Evolutionary conservation across 2,113 vertebrate species (phyloP).

Genomic region (Psophia crepitans): DNA sequence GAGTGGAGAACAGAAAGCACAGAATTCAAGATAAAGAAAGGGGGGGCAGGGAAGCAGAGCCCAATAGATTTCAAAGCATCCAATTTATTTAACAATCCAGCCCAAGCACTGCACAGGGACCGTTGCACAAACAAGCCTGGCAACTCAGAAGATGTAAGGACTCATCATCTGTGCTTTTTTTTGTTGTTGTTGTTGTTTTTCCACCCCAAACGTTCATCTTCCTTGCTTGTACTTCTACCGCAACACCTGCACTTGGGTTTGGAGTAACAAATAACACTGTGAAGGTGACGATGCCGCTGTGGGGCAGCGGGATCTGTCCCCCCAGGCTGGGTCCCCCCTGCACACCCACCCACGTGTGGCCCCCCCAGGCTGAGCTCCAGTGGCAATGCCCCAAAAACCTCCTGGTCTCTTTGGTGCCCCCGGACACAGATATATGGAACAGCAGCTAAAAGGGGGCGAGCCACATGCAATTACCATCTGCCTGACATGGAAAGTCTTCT

Average conservation of each 20-base stretch:
- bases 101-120: neutral
- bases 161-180: neutral
- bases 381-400: neutral
- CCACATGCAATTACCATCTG: too few relatives aligned
- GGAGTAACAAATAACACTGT: neutral
- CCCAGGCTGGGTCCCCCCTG: too few relatives aligned
- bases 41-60: neutral
- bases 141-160: neutral
- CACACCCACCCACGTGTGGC: accelerated
- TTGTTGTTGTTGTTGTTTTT: neutral
- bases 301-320: neutral
- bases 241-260: neutral
- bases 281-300: accelerated
- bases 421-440: too few relatives aligned
- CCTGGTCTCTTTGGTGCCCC: too few relatives aligned
- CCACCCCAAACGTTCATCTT: neutral
- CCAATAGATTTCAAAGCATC: neutral
- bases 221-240: accelerated
- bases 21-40: neutral
- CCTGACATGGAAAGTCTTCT: too few relatives aligned
- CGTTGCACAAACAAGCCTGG: neutral
- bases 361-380: too few relatives aligned
- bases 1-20: neutral
- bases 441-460: too few relatives aligned
- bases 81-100: neutral